Evolutionary conservation across 2,797 vertebrate species (phyloP), one percentile per base, ranked within the genome.

Genomic region (Siniperca undulata): DNA sequence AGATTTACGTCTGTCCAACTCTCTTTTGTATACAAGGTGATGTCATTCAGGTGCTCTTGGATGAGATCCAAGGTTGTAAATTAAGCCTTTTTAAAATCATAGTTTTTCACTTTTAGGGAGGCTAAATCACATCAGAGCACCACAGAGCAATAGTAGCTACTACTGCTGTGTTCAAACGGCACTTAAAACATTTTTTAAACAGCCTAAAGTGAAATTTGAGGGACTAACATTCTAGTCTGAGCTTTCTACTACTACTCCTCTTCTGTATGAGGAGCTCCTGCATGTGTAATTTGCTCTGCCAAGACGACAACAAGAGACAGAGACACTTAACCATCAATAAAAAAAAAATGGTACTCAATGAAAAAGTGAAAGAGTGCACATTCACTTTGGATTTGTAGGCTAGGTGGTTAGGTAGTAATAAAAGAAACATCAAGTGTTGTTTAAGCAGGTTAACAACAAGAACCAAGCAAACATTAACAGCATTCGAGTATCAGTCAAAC

Each of bases 391-490:
- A 80, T 73, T 83, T 73, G 78, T 86, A 80, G 87, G 73, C 61
- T 64, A 67, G 76, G 76, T 80, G 82, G 73, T 81, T 84, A 71
- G 73, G 78, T 87, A 87, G 82, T 77, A 85, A 85, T 82, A 82
- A 94, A 91, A 77, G 56, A 87, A 94, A 95, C 91, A 93, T 86
- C 71, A 64, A 78, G 82, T 82, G 85, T 83, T 80, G 65, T 89
- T 86, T 86, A 87, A 91, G 88, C 88, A 91, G 87, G 80, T 92
- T 88, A 92, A 89, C 87, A 65, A 94, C 91, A 79, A 92, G 91
- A 95, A 94, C 90, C 93, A 85, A 95, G 95, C 95, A 94, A 96
- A 95, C 93, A 95, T 92, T 89, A 93, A 92, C 83, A 92, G 95
- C 96, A 95, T 96, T 95, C 93, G 85, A 88, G 86, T 93, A 92